Percentiles rank a stretch among this genome's conserved stretches.
These are phyloP conservation scores for Tachina fera DNA, from an alignment of 2,888 invertebrate genomes.

Conservation along the genomic window DNA sequence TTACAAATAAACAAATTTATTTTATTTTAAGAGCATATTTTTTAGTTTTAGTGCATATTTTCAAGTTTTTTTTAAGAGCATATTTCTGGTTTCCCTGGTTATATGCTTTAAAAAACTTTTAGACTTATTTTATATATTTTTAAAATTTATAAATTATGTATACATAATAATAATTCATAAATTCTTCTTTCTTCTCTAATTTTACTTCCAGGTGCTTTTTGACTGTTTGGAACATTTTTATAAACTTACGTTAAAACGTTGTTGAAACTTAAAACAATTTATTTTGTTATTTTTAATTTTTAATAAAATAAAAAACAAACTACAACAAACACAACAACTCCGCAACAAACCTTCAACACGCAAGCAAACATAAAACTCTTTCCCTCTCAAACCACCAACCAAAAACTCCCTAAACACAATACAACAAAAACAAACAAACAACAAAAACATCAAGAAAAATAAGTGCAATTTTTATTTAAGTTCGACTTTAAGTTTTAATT, in stretches of 20 bases:
- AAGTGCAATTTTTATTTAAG: constrained; percentile 73
- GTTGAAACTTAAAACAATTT: constrained; percentile 82
- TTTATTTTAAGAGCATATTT: too few species aligned
- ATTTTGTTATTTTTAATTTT: constrained; percentile 78
- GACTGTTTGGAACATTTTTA: constrained; percentile 83
- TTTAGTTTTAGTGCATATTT: too few species aligned
- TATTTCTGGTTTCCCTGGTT: too few species aligned
- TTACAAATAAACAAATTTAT: too few species aligned
- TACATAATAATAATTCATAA: not conserved
- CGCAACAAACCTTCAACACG: not conserved
- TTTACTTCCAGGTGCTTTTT: constrained; percentile 82
- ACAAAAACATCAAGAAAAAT: constrained; percentile 60
- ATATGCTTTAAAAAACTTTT: too few species aligned
- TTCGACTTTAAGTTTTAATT: constrained; percentile 74
- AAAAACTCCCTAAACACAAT: constrained; percentile 27
- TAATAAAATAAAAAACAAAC: constrained; percentile 71
- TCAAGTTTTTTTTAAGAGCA: too few species aligned
- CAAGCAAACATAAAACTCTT: constrained; percentile 51
- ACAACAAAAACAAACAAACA: constrained; percentile 38
- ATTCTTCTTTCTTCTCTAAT: not conserved
- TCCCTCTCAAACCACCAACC: constrained; percentile 17
- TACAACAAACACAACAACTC: constrained; percentile 45
- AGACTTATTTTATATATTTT: too few species aligned
- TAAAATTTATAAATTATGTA: too few species aligned
- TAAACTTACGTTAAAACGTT: constrained; percentile 83